Conservation (phyloP, 1,140 invertebrate genomes). For the Stegodyphus mimosarum region DNA sequence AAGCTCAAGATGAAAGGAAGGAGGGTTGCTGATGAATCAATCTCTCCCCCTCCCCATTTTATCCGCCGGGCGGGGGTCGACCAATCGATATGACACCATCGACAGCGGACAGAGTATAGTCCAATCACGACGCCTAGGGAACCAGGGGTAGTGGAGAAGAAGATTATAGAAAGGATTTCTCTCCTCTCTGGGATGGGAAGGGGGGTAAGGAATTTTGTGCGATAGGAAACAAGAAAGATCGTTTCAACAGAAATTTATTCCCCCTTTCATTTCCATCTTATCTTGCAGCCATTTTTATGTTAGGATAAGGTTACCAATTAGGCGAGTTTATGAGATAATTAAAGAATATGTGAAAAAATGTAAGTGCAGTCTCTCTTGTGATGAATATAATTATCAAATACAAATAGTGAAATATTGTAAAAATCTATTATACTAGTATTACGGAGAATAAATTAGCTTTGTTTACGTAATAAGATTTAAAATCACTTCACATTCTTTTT, state of each 20-base stretch:
- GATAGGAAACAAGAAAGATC: not conserved
- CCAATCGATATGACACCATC: conserved; percentile 53
- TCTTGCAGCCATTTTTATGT: not conserved
- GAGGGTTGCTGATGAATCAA: conserved; percentile 51
- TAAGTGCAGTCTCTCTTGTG: too few species aligned
- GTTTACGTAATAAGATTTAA: too few species aligned
- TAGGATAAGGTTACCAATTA: not conserved
- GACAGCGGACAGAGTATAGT: conserved; percentile 27
- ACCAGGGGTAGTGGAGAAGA: not conserved
- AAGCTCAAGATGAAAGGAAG: conserved; percentile 45
- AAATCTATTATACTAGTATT: too few species aligned
- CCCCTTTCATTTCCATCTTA: not conserved
- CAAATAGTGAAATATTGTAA: too few species aligned
- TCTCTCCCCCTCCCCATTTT: conserved; percentile 10
- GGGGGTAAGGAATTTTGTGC: not conserved
- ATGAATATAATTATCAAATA: too few species aligned
- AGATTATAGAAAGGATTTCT: conserved; percentile 22
- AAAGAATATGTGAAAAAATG: too few species aligned
- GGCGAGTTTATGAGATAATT: too few species aligned
- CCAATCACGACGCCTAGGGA: conserved; percentile 28
- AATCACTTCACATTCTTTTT: too few species aligned
- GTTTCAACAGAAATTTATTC: not conserved
- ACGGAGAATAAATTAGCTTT: too few species aligned
- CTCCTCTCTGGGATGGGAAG: too few species aligned
- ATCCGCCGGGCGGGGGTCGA: conserved; percentile 4